Conservation (phyloP, 2,888 invertebrate genomes). For the Drosophila limbata region DNA sequence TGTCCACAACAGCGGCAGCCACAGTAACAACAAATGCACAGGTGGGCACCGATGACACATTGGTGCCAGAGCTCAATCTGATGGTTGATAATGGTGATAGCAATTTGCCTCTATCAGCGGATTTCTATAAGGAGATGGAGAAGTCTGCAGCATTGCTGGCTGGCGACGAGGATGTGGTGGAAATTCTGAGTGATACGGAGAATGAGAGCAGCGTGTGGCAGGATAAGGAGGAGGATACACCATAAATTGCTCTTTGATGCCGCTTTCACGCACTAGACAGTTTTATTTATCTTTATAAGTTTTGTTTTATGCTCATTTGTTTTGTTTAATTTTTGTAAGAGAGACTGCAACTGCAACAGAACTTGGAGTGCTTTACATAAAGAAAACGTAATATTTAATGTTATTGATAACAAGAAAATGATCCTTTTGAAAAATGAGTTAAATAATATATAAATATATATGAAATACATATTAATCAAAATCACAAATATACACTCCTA, state of each 20-base stretch:
- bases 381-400: slow-evolving; percentile 58
- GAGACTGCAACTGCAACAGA: slow-evolving; percentile 73
- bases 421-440: slow-evolving; percentile 46
- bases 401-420: slow-evolving; percentile 39
- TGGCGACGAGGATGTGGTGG: slow-evolving; percentile 66
- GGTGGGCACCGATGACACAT: slow-evolving; percentile 52
- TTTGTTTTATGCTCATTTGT: slow-evolving; percentile 64
- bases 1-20: slow-evolving; percentile 52
- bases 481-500: slow-evolving; percentile 38
- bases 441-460: slow-evolving; percentile 35
- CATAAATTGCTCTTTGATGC: slow-evolving; percentile 49
- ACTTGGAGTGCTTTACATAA: slow-evolving; percentile 78
- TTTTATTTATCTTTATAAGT: slow-evolving; percentile 61
- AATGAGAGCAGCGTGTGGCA: slow-evolving; percentile 75
- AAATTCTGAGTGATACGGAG: slow-evolving; percentile 71
- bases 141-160: slow-evolving; percentile 53
- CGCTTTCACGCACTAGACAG: slow-evolving; percentile 57
- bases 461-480: slow-evolving; percentile 38
- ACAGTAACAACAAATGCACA: slow-evolving; percentile 52
- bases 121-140: slow-evolving; percentile 54
- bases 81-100: slow-evolving; percentile 56
- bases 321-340: slow-evolving; percentile 74
- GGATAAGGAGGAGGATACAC: slow-evolving; percentile 68
- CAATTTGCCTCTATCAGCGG: slow-evolving; percentile 54
- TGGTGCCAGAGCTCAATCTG: slow-evolving; percentile 64